These are phyloP conservation scores for Stomatorhinus walkeri DNA, from an alignment of 2,797 vertebrate genomes.

Conservation along the genomic window DNA sequence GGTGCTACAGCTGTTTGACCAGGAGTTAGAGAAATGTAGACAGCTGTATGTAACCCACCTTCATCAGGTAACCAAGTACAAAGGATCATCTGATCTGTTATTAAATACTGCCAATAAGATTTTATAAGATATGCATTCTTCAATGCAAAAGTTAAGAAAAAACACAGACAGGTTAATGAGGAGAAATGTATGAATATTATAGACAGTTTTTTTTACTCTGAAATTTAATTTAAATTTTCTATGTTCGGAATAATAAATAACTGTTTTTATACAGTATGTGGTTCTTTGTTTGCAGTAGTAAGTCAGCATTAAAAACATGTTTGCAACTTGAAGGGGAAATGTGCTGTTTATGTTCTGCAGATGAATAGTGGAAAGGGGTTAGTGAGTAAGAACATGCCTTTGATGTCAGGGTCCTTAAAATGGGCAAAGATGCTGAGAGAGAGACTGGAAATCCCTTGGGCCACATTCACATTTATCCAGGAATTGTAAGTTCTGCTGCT, in stretches of 20 bases:
- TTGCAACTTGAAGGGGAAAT: not conserved
- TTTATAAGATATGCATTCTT: not conserved
- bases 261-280: not conserved
- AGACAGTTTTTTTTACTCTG: not conserved
- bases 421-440: constrained; percentile 66
- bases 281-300: not conserved
- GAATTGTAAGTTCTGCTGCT: constrained; percentile 52
- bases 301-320: not conserved
- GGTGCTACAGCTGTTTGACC: constrained; percentile 59
- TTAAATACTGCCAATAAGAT: not conserved
- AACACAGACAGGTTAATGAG: not conserved
- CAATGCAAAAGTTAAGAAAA: not conserved
- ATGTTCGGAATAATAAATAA: not conserved
- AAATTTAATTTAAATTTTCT: not conserved
- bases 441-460: constrained; percentile 61
- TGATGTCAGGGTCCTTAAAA: constrained; percentile 63
- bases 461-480: constrained; percentile 54
- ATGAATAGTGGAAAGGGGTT: constrained; percentile 41
- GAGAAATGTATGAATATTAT: not conserved
- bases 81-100: not conserved
- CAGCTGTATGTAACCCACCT: constrained; percentile 53
- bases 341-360: constrained; percentile 38
- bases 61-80: constrained; percentile 53
- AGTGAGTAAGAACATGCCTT: constrained; percentile 65
- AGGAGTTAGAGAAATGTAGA: constrained; percentile 68